Evolutionary conservation across 1,140 invertebrate genomes (phyloP).

Genomic region (Euglossa dilemma): DNA sequence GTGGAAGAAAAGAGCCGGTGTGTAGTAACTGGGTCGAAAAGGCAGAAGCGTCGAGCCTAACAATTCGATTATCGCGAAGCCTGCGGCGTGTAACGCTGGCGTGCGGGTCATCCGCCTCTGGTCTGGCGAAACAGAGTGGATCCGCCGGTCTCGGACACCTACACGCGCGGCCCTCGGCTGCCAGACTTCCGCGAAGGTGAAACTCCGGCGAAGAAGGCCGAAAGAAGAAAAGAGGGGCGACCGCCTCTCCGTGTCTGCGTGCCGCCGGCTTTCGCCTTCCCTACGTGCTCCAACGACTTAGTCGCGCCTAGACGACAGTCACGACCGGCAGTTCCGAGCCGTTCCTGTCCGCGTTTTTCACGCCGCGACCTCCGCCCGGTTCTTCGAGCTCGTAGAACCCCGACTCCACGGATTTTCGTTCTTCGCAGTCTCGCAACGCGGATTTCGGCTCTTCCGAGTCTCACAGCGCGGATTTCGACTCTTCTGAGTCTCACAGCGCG

Average conservation of each 20-base stretch:
- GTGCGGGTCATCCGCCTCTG: conserved; percentile 43
- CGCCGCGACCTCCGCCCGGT: too few relatives aligned
- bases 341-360: background rate
- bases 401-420: too few relatives aligned
- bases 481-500: too few relatives aligned
- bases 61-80: conserved; percentile 37
- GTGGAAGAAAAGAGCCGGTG: too few relatives aligned
- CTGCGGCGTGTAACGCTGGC: conserved; percentile 23
- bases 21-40: conserved; percentile 16
- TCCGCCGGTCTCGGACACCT: conserved; percentile 35
- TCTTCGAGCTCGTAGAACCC: too few relatives aligned
- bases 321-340: conserved; percentile 7
- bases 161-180: background rate
- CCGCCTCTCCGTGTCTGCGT: too few relatives aligned
- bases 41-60: background rate
- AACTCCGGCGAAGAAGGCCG: conserved; percentile 60
- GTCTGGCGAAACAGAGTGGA: conserved; percentile 37
- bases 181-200: conserved; percentile 63
- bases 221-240: conserved; percentile 24
- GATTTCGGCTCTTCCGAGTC: too few relatives aligned
- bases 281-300: conserved; percentile 39
- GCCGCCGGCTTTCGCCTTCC: conserved; percentile 51
- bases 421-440: too few relatives aligned
- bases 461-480: too few relatives aligned
- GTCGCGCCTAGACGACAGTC: conserved; percentile 55